These are phyloP conservation scores for Halesus radiatus DNA, from an alignment of 1,140 invertebrate genomes.

Conservation along the genomic window DNA sequence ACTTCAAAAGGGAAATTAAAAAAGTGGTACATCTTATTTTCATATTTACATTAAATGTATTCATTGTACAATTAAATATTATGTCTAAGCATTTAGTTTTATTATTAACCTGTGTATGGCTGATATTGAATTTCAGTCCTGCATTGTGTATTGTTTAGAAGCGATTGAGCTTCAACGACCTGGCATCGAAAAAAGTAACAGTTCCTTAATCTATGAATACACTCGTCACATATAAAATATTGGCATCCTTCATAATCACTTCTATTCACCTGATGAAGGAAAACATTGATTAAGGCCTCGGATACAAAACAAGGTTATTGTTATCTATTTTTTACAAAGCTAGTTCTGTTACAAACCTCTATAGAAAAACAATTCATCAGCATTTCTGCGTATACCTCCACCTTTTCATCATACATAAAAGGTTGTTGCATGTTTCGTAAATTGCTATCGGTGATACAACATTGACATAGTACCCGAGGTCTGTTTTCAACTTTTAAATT, in stretches of 20 bases:
- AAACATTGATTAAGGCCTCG: neutral
- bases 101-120: conserved; percentile 1
- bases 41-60: no score
- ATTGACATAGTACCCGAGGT: neutral
- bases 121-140: neutral
- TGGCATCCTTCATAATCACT: neutral
- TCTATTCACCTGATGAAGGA: neutral
- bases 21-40: no score
- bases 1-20: no score
- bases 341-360: neutral
- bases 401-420: neutral
- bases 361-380: conserved; percentile 1
- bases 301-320: neutral
- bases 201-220: neutral
- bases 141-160: neutral
- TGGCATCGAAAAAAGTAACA: neutral
- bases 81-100: no score
- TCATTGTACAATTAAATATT: no score
- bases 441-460: neutral
- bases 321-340: neutral
- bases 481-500: conserved; percentile 5
- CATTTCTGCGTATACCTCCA: conserved; percentile 1
- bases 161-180: neutral
- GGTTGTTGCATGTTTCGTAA: conserved; percentile 1
- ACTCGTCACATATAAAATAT: neutral